A percentile compares a stretch with the other conserved stretches of the same genome.
Evolutionary conservation across 2,113 vertebrate species (phyloP).

Genomic region (Oreochromis spilurus): DNA sequence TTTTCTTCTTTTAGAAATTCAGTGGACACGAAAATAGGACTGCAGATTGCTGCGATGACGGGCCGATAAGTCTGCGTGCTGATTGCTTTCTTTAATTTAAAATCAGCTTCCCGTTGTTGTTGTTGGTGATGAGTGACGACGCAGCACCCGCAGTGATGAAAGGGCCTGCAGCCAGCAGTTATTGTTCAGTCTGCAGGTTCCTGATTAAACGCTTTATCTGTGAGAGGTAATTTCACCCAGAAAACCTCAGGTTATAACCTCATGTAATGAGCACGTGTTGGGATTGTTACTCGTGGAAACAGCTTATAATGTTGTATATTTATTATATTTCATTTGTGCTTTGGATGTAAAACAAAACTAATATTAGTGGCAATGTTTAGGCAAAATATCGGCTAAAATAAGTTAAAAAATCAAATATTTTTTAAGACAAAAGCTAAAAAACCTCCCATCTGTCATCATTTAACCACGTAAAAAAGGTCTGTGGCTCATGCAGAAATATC

Average conservation of each 20-base stretch:
- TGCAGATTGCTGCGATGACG: background rate
- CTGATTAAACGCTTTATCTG: background rate
- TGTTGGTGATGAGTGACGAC: background rate
- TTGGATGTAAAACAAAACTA: accelerated
- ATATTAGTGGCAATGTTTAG: background rate
- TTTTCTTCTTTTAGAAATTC: background rate
- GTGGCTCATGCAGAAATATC: accelerated
- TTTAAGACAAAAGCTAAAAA: background rate
- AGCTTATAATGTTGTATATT: accelerated
- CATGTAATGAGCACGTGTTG: accelerated
- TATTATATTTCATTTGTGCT: accelerated
- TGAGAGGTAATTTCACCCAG: background rate
- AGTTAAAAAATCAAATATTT: background rate
- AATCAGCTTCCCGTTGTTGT: background rate
- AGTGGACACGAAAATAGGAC: background rate
- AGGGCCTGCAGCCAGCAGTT: background rate
- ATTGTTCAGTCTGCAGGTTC: background rate
- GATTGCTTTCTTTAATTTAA: background rate
- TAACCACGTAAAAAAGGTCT: background rate
- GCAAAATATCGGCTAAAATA: background rate
- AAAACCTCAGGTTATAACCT: background rate
- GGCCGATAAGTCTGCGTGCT: background rate
- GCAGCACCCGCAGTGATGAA: background rate
- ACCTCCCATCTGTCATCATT: background rate
- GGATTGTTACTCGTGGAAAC: background rate